Conservation (phyloP, 1,140 invertebrate species). For the Drosophila lini region DNA sequence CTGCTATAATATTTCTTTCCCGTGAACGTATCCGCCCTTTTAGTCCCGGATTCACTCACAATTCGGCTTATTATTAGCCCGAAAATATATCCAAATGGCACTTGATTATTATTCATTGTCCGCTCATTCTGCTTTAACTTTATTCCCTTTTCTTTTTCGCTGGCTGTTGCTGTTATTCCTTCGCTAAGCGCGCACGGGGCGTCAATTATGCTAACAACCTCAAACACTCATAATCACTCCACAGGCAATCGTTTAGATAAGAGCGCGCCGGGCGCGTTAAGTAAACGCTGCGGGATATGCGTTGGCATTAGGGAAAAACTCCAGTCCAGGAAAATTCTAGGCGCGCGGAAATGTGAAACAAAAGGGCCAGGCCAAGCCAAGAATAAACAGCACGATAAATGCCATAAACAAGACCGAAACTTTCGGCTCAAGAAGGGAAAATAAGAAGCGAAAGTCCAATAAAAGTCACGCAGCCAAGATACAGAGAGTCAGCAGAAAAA, state of each 20-base stretch:
- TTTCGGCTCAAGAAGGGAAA: constrained; percentile 57
- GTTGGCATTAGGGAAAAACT: constrained; percentile 37
- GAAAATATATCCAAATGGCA: constrained; percentile 72
- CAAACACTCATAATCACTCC: constrained; percentile 82
- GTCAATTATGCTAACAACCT: constrained; percentile 82
- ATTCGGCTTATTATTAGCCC: constrained; percentile 65
- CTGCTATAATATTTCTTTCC: neutral
- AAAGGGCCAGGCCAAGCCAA: constrained; percentile 54
- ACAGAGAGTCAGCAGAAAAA: constrained; percentile 70
- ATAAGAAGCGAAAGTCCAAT: constrained; percentile 65
- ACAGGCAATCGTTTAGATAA: constrained; percentile 83
- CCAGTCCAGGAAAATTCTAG: constrained; percentile 18
- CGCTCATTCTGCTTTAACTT: constrained; percentile 43
- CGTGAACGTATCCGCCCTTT: neutral
- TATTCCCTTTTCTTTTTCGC: constrained; percentile 27
- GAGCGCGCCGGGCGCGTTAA: constrained; percentile 68
- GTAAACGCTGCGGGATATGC: constrained; percentile 79
- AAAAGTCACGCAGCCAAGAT: constrained; percentile 74
- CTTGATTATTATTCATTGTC: constrained; percentile 80
- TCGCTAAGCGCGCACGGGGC: constrained; percentile 62
- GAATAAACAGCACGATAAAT: constrained; percentile 80
- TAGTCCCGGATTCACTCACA: neutral
- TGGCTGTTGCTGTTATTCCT: constrained; percentile 20
- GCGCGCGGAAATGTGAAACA: constrained; percentile 56
- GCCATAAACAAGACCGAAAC: constrained; percentile 78